phyloP scores from a whole-genome alignment of 2,113 vertebrate genomes.

The Boleophthalmus pectinirostris region DNA sequence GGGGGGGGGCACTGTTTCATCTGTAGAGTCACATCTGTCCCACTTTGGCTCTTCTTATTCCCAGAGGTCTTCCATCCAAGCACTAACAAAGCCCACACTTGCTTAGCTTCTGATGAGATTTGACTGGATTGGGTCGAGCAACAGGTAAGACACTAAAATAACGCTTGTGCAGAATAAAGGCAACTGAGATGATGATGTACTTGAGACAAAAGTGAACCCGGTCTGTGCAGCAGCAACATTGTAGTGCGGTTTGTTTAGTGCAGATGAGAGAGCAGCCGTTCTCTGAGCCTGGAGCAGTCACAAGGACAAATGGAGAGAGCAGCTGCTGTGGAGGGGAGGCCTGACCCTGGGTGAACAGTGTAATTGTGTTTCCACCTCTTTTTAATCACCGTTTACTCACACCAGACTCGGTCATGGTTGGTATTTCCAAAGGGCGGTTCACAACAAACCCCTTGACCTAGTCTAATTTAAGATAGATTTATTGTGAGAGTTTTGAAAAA shows the following conservation, averaged over 20 bases:
- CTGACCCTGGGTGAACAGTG: not conserved
- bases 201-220: no score
- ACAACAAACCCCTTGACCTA: not conserved
- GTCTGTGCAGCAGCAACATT: not conserved
- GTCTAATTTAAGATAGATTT: conserved; percentile 8
- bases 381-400: conserved; percentile 32
- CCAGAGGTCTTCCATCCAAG: no score
- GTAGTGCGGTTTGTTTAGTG: not conserved
- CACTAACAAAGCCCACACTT: no score
- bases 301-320: not conserved
- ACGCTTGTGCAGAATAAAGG: no score
- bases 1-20: no score
- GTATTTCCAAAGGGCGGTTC: not conserved
- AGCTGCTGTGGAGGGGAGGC: conserved; percentile 5
- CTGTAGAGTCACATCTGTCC: no score
- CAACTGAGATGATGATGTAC: no score
- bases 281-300: not conserved
- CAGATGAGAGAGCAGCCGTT: not conserved
- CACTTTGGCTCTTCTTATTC: no score
- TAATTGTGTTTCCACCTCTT: conserved; percentile 17
- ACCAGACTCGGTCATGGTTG: not conserved
- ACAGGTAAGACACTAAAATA: no score
- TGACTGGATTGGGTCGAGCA: no score
- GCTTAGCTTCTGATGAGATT: no score
- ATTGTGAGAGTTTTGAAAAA: not conserved